Percentiles rank a stretch among this genome's conserved stretches.
phyloP scores from a whole-genome alignment of 2,797 vertebrate species.

The Micrastur ruficollis region DNA sequence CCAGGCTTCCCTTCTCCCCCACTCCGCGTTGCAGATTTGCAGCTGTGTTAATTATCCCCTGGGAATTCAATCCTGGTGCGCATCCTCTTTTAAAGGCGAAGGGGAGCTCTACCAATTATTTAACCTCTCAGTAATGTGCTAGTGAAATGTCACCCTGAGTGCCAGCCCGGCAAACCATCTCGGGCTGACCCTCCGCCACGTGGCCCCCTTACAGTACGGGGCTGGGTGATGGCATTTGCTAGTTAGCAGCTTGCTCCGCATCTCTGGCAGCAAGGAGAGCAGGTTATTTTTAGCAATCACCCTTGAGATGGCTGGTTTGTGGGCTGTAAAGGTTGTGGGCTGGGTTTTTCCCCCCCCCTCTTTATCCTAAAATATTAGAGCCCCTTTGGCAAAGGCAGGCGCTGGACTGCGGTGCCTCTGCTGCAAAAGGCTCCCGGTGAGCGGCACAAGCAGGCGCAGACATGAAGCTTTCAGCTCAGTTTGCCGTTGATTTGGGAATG shows the following conservation, averaged over 20 bases:
- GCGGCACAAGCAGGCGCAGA: accelerated
- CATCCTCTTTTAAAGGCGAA: background rate
- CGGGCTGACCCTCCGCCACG: accelerated
- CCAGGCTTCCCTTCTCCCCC: background rate
- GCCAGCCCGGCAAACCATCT: background rate
- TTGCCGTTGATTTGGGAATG: background rate
- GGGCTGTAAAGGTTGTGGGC: background rate
- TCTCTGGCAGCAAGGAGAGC: accelerated
- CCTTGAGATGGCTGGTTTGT: background rate
- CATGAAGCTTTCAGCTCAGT: background rate
- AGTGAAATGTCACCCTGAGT: background rate
- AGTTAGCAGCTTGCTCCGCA: background rate
- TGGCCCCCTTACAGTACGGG: too few relatives aligned
- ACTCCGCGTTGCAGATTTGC: background rate
- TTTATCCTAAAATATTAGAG: background rate
- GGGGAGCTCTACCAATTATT: background rate
- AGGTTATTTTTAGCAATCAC: background rate
- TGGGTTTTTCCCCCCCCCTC: accelerated
- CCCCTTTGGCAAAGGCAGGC: background rate
- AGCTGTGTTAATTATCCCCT: background rate
- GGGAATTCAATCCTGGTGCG: background rate
- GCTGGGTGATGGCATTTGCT: background rate
- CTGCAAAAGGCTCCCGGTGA: background rate
- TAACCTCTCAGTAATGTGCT: background rate
- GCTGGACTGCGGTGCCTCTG: accelerated